Conservation (phyloP, 2,113 vertebrate genomes). For the Megaceryle maxima region DNA sequence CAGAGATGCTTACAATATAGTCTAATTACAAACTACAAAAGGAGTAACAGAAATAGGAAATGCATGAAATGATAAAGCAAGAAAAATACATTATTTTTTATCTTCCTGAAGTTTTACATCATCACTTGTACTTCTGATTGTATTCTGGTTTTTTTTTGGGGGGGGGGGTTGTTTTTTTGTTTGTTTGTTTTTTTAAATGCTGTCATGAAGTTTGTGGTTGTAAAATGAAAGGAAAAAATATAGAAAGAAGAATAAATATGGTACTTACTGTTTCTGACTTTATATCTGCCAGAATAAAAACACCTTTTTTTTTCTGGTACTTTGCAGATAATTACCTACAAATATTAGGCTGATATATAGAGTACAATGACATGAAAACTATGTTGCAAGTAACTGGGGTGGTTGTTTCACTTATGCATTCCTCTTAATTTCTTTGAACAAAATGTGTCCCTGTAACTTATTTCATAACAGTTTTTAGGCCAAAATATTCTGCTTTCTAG, state of each 20-base stretch:
- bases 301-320: fast-evolving
- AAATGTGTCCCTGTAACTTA: not conserved
- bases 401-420: not conserved
- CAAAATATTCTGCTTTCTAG: not conserved
- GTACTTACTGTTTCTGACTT: not conserved
- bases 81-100: not conserved
- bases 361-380: not conserved
- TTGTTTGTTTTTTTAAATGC: too few relatives aligned
- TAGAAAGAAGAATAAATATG: not conserved
- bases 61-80: not conserved
- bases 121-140: not conserved
- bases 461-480: not conserved
- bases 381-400: not conserved
- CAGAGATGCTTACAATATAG: not conserved
- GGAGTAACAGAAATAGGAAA: not conserved
- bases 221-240: not conserved
- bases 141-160: not conserved
- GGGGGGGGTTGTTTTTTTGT: too few relatives aligned
- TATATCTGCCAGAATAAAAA: not conserved
- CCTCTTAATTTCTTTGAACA: not conserved
- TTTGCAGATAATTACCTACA: not conserved
- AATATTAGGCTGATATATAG: not conserved
- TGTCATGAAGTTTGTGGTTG: not conserved
- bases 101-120: not conserved
- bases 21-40: not conserved